phyloP scores from a whole-genome alignment of 2,113 vertebrate genomes.

The Ageneiosus marmoratus region DNA sequence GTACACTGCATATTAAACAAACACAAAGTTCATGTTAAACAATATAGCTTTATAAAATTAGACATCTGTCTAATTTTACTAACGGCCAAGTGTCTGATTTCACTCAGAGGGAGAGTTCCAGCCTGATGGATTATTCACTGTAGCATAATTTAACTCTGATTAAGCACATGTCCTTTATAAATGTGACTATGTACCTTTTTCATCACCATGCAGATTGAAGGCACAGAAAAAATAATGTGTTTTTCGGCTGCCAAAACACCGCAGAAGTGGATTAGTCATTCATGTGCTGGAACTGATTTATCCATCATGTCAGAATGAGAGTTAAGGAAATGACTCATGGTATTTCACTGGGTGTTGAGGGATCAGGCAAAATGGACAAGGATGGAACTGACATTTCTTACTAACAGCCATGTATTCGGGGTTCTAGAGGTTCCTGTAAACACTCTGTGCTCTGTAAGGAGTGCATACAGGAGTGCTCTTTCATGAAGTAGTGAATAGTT shows the following conservation, averaged over 20 bases:
- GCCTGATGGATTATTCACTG: conserved; percentile 34
- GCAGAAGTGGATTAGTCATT: conserved; percentile 45
- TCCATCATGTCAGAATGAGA: conserved; percentile 40
- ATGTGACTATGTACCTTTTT: conserved; percentile 40
- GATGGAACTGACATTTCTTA: conserved; percentile 17
- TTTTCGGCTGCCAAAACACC: conserved; percentile 37
- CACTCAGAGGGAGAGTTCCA: conserved; percentile 24
- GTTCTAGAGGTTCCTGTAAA: conserved; percentile 13
- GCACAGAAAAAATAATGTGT: conserved; percentile 38
- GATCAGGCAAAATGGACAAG: conserved; percentile 16
- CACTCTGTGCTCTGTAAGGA: conserved; percentile 64
- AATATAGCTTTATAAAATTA: conserved; percentile 20
- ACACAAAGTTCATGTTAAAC: conserved; percentile 5
- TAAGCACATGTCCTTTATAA: conserved; percentile 39
- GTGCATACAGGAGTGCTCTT: conserved; percentile 62
- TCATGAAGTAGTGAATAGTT: conserved; percentile 68
- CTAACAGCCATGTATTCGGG: not conserved
- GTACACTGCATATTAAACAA: not conserved
- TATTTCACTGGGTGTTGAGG: conserved; percentile 40
- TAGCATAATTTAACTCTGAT: conserved; percentile 39
- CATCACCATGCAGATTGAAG: conserved; percentile 39
- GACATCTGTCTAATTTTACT: conserved; percentile 26
- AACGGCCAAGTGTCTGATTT: conserved; percentile 32
- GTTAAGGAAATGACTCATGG: conserved; percentile 53
- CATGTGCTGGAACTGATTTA: conserved; percentile 40